These are phyloP conservation scores for Siniperca knerii DNA, from an alignment of 2,113 vertebrate species.

Conservation along the genomic window DNA sequence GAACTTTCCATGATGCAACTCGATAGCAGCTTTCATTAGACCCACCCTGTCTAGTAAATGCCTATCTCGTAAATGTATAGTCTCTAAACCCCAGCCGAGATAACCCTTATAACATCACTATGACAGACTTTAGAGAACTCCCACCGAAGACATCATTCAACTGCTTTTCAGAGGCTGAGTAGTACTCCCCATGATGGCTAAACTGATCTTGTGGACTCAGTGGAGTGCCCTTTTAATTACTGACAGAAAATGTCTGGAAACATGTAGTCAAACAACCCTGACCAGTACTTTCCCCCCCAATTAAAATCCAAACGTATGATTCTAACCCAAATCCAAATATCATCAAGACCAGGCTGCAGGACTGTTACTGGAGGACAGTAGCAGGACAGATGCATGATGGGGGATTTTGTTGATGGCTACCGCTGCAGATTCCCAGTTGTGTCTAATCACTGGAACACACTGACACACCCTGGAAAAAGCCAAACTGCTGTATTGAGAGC, in stretches of 20 bases:
- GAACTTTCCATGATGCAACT: constrained; percentile 19
- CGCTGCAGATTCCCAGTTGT: background rate
- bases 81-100: background rate
- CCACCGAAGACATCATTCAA: background rate
- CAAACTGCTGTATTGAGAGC: constrained; percentile 4
- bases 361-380: background rate
- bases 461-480: background rate
- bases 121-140: background rate
- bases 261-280: background rate
- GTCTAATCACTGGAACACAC: constrained; percentile 40
- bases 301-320: background rate
- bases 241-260: background rate
- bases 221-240: constrained; percentile 11
- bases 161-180: background rate
- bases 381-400: constrained; percentile 30
- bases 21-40: background rate
- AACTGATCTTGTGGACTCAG: background rate
- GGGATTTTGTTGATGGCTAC: constrained; percentile 27
- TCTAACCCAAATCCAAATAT: background rate
- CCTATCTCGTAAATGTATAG: background rate
- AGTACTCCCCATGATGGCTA: background rate
- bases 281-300: background rate
- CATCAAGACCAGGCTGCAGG: background rate
- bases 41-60: background rate
- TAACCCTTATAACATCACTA: background rate